Base-by-base conservation (phyloP, 2,113 vertebrate species). In the Solea solea region DNA sequence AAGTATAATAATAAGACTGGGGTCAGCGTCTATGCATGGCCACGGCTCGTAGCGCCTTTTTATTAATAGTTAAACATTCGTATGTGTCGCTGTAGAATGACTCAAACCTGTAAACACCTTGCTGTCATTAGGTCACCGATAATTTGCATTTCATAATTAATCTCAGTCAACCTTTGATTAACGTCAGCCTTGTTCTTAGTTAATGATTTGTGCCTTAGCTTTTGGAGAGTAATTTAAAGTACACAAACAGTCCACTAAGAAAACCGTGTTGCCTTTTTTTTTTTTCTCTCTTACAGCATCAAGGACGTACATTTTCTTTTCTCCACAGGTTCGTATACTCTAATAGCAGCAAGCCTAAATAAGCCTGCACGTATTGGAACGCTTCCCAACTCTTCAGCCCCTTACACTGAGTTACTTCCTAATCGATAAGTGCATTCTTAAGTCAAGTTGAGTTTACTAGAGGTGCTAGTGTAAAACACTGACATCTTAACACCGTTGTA, bases 111-210 rank as follows among this genome's bases (percentile, higher is more conserved):
- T 25, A 8, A 57, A 54, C 81, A 72, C 71, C 76, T 80, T 16
- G 25, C 58, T 45, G 9, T 64, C 27, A 11, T 5, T 27, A 76
- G 58, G 76, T 78, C 67, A 78, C 5, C 41, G 51, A 57, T 21
- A 60, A 88, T 88, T 87, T 90, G 78, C 81, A 83, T 91, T 85
- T 87, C 67, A 80, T 86, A 87, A 91, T 88, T 87, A 90, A 85
- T 86, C 73, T 72, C 52, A 64, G 83, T 79, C 83, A 83, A 76
- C 77, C 73, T 91, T 87, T 85, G 83, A 80, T 91, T 86, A 87
- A 86, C 53, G 41, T 28, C 66, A 14, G 55, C 54, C 52, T 72
- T 56, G 34, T 78, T 73, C 56, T 59, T 53, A n/a, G 21, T 64
- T 65, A 56, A 78, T 72, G 69, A 82, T 74, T 68, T 69, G 9